Evolutionary conservation across 2,888 invertebrate species (phyloP).

Genomic region (Drosophila yooni): DNA sequence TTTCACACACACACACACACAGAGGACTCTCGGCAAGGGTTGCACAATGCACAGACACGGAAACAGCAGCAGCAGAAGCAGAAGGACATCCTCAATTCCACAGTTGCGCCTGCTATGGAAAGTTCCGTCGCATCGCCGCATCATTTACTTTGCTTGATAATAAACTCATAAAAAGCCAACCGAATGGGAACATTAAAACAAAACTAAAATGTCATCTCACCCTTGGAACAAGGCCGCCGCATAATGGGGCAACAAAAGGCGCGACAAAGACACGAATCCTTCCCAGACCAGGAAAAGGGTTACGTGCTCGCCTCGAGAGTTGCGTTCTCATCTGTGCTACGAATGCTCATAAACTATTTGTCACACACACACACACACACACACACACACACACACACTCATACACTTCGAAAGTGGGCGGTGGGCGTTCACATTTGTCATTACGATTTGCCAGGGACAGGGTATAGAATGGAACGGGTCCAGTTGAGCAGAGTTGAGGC

Average conservation of each 20-base stretch:
- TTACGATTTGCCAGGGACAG: constrained; percentile 52
- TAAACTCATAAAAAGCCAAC: constrained; percentile 77
- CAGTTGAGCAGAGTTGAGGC: background rate
- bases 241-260: constrained; percentile 67
- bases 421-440: constrained; percentile 78
- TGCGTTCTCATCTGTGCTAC: constrained; percentile 27
- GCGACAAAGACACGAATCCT: constrained; percentile 45
- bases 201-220: constrained; percentile 77
- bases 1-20: constrained; percentile 41
- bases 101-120: constrained; percentile 25
- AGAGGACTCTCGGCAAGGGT: constrained; percentile 42
- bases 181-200: constrained; percentile 69
- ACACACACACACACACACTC: constrained; percentile 6
- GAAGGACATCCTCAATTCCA: background rate
- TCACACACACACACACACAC: constrained; percentile 42
- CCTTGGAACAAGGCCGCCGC: constrained; percentile 67
- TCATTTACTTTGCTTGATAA: constrained; percentile 69
- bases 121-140: constrained; percentile 43
- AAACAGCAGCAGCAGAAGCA: background rate
- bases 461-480: background rate
- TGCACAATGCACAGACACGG: constrained; percentile 27
- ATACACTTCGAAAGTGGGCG: constrained; percentile 51
- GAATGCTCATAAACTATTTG: constrained; percentile 48
- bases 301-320: constrained; percentile 17
- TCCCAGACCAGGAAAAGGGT: constrained; percentile 45